Conservation (phyloP, 2,888 invertebrate genomes). For the Hypercompe scribonia region DNA sequence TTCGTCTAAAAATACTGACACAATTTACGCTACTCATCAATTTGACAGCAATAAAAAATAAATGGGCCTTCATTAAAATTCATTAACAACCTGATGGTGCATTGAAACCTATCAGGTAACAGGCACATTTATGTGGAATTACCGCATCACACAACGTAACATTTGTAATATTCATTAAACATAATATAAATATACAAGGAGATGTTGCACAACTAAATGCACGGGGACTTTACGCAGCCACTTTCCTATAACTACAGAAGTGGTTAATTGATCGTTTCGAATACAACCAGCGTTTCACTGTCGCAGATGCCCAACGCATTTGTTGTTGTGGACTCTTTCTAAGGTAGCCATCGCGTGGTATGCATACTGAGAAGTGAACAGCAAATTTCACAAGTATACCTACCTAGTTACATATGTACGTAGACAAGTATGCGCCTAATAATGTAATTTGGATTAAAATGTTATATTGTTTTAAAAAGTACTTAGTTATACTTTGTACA, state of each 20-base stretch:
- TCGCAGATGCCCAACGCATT: slow-evolving; percentile 58
- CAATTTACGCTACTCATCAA: not conserved
- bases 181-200: slow-evolving; percentile 52
- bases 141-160: slow-evolving; percentile 38
- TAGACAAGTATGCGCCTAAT: not conserved
- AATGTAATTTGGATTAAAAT: not conserved
- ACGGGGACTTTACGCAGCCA: slow-evolving; percentile 34
- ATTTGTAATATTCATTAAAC: slow-evolving; percentile 34
- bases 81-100: not conserved
- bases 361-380: slow-evolving; percentile 67
- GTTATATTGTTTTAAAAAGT: not conserved
- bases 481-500: not conserved
- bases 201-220: slow-evolving; percentile 60
- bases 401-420: slow-evolving; percentile 8
- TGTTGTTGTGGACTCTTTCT: slow-evolving; percentile 62
- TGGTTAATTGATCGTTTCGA: slow-evolving; percentile 63
- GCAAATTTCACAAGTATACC: slow-evolving; percentile 67
- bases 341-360: slow-evolving; percentile 61
- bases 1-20: not conserved
- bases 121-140: slow-evolving; percentile 10
- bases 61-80: not conserved
- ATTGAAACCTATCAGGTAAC: not conserved
- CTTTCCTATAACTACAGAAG: slow-evolving; percentile 49
- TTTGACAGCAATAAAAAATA: not conserved
- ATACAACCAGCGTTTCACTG: slow-evolving; percentile 69